Base-by-base conservation (phyloP, 2,888 invertebrate genomes). In the Camptogramma bilineatum region DNA sequence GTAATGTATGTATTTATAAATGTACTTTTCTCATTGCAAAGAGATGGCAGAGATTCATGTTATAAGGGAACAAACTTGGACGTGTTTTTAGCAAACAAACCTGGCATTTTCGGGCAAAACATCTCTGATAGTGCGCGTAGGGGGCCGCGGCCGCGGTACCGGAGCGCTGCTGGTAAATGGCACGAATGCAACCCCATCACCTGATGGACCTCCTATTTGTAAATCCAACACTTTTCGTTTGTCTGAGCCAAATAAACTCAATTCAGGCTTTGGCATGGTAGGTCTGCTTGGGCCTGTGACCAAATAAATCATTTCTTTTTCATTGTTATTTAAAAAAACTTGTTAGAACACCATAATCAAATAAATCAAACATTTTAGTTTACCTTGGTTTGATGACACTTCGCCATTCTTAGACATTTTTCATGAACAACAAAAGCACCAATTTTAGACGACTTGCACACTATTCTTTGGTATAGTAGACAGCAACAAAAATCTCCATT, bases 381-480 rank as follows among this genome's bases (percentile, higher is more conserved):
- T 94, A 90, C 94, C 94, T 91, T 94, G 94, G 87, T 94, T 95
- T 85, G 95, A 94, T 82, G 95, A 94, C 92, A 95, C 94, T 89
- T 94, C 95, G 90, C 95, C 94, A 93, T 95, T 95, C 91, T 95
- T 95, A 94, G 95, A 95, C 96, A 96, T 96, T 94, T 89, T 91
- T 82, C 72, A 66, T 55, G 87, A 91, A 84, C 44, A 70, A 57
- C 62, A 68, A 71, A 76, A 75, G 60, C 74, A 69, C 66, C 69
- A 71, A 71, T 21, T 72, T 51, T 71, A 61, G 47, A 80, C 72
- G 74, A 77, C 79, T 78, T 80, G 79, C 69, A 80, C 75, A 80
- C 75, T 83, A 83, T 75, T 83, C 80, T 85, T 85, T 83, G 81
- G 82, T 84, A 81, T 76, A 79, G 71, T 73, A 80, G 73, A 79